These are phyloP conservation scores for Chrysomallon squamiferum DNA, from an alignment of 1,140 invertebrate species.

Conservation along the genomic window DNA sequence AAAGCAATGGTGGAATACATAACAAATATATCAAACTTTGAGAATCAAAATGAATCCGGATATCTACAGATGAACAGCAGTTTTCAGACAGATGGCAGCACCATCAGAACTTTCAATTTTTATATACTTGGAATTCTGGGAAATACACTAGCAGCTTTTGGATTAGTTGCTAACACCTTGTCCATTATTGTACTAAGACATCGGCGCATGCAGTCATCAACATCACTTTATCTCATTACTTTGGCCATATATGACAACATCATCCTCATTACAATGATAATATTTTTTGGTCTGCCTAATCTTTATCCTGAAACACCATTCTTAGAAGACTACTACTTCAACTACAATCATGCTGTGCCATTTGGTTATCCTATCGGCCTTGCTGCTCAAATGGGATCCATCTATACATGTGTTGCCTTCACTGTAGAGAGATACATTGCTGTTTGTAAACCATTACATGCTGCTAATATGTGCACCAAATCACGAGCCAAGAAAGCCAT, in stretches of 20 bases:
- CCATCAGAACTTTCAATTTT: slow-evolving; percentile 40
- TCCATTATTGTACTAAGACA: slow-evolving; percentile 57
- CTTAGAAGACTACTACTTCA: slow-evolving; percentile 71
- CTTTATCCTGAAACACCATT: slow-evolving; percentile 78
- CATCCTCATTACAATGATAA: slow-evolving; percentile 74
- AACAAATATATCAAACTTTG: background rate
- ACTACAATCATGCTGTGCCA: slow-evolving; percentile 60
- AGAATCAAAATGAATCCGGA: background rate
- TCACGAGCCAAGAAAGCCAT: slow-evolving; percentile 70
- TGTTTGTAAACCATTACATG: slow-evolving; percentile 78
- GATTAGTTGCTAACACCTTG: slow-evolving; percentile 55
- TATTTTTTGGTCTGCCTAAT: slow-evolving; percentile 74
- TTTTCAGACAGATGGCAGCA: background rate
- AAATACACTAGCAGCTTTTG: slow-evolving; percentile 70
- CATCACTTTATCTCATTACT: slow-evolving; percentile 58
- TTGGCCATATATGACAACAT: slow-evolving; percentile 57
- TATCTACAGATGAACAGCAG: no score
- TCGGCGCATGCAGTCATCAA: slow-evolving; percentile 56
- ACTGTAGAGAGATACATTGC: slow-evolving; percentile 81
- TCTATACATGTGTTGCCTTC: slow-evolving; percentile 81
- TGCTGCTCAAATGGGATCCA: slow-evolving; percentile 81
- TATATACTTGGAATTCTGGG: slow-evolving; percentile 66
- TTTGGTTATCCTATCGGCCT: slow-evolving; percentile 70
- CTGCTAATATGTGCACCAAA: slow-evolving; percentile 78
- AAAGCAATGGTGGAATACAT: background rate